A percentile compares a stretch with the other conserved stretches of the same genome.
phyloP scores from a whole-genome alignment of 2,113 vertebrate species.

The Ammospiza caudacuta region DNA sequence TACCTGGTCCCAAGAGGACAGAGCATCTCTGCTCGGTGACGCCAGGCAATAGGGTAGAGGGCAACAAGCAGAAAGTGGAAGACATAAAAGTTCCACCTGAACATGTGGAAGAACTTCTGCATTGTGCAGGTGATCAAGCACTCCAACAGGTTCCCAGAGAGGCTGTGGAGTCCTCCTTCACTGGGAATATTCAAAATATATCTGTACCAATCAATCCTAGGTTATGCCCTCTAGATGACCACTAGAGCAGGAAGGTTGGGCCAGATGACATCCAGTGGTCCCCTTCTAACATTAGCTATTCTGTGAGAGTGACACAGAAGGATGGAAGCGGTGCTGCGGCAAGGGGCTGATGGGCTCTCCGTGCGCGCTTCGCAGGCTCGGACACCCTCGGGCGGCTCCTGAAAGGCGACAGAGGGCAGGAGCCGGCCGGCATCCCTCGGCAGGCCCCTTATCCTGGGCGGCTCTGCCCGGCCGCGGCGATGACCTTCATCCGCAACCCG shows the following conservation, averaged over 20 bases:
- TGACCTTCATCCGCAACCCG: background rate
- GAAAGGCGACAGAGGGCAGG: background rate
- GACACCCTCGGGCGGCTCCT: background rate
- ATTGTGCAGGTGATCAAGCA: background rate
- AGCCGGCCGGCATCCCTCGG: accelerated
- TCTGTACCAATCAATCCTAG: background rate
- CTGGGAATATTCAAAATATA: background rate
- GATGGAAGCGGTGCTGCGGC: accelerated
- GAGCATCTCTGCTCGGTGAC: background rate
- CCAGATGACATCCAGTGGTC: background rate
- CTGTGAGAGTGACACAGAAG: background rate
- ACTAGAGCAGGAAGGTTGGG: background rate
- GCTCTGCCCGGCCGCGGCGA: background rate
- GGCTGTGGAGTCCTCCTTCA: background rate
- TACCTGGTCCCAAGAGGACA: background rate
- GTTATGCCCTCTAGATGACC: accelerated
- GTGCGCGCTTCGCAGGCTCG: accelerated
- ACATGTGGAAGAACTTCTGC: background rate
- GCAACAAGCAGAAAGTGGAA: background rate
- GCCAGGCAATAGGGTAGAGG: background rate
- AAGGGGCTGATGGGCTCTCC: accelerated
- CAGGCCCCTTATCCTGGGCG: accelerated
- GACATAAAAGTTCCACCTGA: accelerated
- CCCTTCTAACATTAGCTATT: too few species aligned
- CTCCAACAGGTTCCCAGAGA: background rate